A percentile compares a stretch with the other conserved stretches of the same genome.
phyloP scores from a whole-genome alignment of 2,888 invertebrate species.

The Alentia gelatinosa region DNA sequence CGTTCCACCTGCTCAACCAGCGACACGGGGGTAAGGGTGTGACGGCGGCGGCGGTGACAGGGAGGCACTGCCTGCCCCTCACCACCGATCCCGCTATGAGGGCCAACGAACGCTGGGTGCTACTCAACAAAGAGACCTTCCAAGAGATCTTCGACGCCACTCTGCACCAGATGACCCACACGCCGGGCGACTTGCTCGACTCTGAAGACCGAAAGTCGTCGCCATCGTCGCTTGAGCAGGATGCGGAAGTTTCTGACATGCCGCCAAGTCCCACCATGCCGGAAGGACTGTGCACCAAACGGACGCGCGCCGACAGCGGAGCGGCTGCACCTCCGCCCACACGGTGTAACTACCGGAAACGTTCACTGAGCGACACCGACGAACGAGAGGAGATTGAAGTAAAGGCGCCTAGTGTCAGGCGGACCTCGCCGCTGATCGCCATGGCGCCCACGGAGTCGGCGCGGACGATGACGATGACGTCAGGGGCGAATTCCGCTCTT shows the following conservation, averaged over 20 bases:
- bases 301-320: neutral
- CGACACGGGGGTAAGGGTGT: neutral
- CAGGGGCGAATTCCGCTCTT: neutral
- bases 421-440: neutral
- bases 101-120: conserved; percentile 35
- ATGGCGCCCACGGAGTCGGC: conserved; percentile 23
- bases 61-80: neutral
- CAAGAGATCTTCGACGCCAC: conserved; percentile 33
- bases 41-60: neutral
- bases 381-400: neutral
- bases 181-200: neutral
- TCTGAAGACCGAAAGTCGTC: neutral
- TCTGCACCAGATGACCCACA: conserved; percentile 28
- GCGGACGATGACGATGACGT: neutral
- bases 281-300: neutral
- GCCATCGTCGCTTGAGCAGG: neutral
- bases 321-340: neutral
- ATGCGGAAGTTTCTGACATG: neutral
- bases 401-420: neutral
- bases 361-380: neutral
- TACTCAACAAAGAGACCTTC: conserved; percentile 44
- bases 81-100: neutral
- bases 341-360: neutral
- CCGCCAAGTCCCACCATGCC: conserved; percentile 6
- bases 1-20: neutral